phyloP scores from a whole-genome alignment of 2,113 vertebrate species.

The Clinocottus analis region DNA sequence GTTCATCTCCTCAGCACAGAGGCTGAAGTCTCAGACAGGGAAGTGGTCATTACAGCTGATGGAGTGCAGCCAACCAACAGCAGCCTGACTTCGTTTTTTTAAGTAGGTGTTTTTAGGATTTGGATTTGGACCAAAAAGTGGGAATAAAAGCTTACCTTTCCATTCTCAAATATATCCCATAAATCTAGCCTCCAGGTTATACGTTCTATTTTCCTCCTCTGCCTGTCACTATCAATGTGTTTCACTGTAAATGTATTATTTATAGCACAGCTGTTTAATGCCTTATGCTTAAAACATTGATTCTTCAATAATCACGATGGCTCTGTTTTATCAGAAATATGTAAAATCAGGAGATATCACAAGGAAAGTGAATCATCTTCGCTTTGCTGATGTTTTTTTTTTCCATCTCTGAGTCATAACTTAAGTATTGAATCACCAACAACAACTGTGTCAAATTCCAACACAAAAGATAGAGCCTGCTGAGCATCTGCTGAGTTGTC shows the following conservation, averaged over 20 bases:
- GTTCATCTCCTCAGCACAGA: slow-evolving; percentile 8
- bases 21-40: slow-evolving; percentile 27
- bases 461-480: slow-evolving; percentile 17
- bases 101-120: slow-evolving; percentile 17
- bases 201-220: not conserved
- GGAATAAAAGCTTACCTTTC: not conserved
- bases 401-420: slow-evolving; percentile 1
- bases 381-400: not conserved
- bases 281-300: not conserved
- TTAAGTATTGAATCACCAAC: not conserved
- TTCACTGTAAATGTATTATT: not conserved
- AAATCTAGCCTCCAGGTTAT: not conserved
- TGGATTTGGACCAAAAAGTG: not conserved
- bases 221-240: not conserved
- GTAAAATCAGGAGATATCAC: not conserved
- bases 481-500: slow-evolving; percentile 62
- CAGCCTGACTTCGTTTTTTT: slow-evolving; percentile 12
- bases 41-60: slow-evolving; percentile 36
- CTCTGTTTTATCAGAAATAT: slow-evolving; percentile 1
- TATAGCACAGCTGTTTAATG: not conserved
- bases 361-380: not conserved
- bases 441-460: slow-evolving; percentile 4
- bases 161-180: not conserved
- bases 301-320: not conserved
- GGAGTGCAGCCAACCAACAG: slow-evolving; percentile 24